phyloP scores from a whole-genome alignment of 2,797 vertebrate species.

The Muscicapa comitata region DNA sequence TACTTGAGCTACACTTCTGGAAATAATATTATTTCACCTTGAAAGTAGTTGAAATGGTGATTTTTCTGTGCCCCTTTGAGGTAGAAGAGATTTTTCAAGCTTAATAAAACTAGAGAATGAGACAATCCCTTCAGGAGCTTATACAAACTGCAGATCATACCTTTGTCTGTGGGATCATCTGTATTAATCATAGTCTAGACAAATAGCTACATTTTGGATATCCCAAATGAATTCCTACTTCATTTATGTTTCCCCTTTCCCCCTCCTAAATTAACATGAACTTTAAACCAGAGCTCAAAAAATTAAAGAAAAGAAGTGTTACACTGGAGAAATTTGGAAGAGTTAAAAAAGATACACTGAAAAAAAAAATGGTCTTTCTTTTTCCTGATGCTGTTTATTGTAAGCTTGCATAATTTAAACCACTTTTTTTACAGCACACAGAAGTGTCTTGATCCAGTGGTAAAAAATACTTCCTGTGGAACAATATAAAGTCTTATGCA shows the following conservation, averaged over 20 bases:
- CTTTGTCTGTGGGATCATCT: background rate
- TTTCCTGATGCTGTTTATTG: constrained; percentile 34
- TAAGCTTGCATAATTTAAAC: background rate
- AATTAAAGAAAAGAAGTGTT: background rate
- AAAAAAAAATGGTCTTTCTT: constrained; percentile 3
- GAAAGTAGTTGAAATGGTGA: constrained; percentile 17
- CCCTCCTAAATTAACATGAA: background rate
- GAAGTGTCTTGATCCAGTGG: background rate
- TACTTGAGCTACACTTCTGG: background rate
- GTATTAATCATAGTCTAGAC: background rate
- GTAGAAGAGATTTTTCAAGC: constrained; percentile 17
- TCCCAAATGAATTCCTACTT: background rate
- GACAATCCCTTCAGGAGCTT: background rate
- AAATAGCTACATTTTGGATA: background rate
- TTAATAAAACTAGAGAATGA: constrained; percentile 14
- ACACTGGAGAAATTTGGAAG: background rate
- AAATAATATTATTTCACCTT: background rate
- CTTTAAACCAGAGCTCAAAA: background rate
- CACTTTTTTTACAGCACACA: background rate
- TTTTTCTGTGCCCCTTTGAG: background rate
- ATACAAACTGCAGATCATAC: background rate
- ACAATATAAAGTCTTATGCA: background rate
- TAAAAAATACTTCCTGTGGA: constrained; percentile 15
- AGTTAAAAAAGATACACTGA: background rate
- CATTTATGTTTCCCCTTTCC: background rate